phyloP scores from a whole-genome alignment of 2,888 invertebrate genomes.

The Calliscelio sp. region DNA sequence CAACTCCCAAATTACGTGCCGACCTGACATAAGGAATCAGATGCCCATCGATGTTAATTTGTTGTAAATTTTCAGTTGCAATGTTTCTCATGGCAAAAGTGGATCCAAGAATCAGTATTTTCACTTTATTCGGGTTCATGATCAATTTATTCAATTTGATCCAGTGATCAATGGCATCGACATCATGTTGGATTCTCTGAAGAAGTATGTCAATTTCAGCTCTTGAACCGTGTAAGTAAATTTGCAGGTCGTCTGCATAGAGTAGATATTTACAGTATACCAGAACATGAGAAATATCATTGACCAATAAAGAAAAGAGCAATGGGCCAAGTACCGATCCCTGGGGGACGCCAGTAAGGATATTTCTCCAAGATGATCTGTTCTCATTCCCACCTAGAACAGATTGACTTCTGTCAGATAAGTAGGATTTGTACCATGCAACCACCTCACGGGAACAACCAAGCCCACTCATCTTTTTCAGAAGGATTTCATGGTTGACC shows the following conservation, averaged over 20 bases:
- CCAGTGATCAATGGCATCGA: background rate
- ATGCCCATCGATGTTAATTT: background rate
- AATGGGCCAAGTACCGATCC: slow-evolving; percentile 40
- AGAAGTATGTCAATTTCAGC: background rate
- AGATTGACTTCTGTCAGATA: slow-evolving; percentile 19
- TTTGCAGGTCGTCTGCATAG: slow-evolving; percentile 51
- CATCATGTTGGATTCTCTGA: background rate
- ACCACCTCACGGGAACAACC: background rate
- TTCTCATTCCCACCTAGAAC: background rate
- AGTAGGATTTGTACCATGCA: slow-evolving; percentile 19
- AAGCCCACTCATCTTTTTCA: background rate
- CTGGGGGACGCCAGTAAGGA: slow-evolving; percentile 40
- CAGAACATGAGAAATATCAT: slow-evolving; percentile 6
- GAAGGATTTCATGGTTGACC: slow-evolving; percentile 8
- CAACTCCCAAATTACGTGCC: background rate
- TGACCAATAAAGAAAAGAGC: slow-evolving; percentile 16
- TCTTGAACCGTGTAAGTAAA: slow-evolving; percentile 11
- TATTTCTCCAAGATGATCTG: background rate
- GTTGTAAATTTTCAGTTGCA: background rate
- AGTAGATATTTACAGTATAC: slow-evolving; percentile 8
- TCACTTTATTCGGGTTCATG: slow-evolving; percentile 20
- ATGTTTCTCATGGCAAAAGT: background rate
- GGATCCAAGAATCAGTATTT: slow-evolving; percentile 35
- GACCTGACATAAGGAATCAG: background rate
- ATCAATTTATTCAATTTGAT: background rate